These are phyloP conservation scores for Nannobrachium achirus DNA, from an alignment of 2,113 vertebrate genomes.

Conservation along the genomic window DNA sequence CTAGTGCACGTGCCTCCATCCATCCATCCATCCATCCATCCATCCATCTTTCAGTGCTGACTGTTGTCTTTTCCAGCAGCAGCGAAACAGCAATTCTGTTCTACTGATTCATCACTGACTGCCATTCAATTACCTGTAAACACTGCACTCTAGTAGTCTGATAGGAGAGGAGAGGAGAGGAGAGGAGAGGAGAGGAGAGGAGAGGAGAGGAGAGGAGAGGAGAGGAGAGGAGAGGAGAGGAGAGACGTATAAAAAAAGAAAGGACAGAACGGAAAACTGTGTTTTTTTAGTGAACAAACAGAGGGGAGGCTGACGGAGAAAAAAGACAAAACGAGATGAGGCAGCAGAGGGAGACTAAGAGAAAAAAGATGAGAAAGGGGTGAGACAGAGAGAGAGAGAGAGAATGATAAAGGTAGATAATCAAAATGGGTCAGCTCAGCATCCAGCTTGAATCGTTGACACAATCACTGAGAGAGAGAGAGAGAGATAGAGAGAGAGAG, in stretches of 20 bases:
- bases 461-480: background rate
- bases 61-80: conserved; percentile 26
- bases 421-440: background rate
- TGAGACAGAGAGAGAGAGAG: conserved; percentile 1
- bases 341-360: background rate
- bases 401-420: background rate
- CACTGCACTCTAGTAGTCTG: conserved; percentile 10
- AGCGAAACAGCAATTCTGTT: conserved; percentile 46
- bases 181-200: background rate
- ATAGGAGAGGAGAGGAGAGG: background rate
- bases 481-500: conserved; percentile 24
- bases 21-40: conserved; percentile 32
- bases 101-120: conserved; percentile 53
- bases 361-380: background rate
- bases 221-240: conserved; percentile 1
- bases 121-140: conserved; percentile 59
- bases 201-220: conserved; percentile 12
- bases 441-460: background rate
- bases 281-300: no score
- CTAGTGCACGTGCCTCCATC: no score
- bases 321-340: background rate
- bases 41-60: conserved; percentile 40
- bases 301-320: no score
- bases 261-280: background rate
- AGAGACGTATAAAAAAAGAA: background rate